These are phyloP conservation scores for Meandrina meandrites DNA, from an alignment of 92 coral and sea anemone genomes.

Conservation along the genomic window DNA sequence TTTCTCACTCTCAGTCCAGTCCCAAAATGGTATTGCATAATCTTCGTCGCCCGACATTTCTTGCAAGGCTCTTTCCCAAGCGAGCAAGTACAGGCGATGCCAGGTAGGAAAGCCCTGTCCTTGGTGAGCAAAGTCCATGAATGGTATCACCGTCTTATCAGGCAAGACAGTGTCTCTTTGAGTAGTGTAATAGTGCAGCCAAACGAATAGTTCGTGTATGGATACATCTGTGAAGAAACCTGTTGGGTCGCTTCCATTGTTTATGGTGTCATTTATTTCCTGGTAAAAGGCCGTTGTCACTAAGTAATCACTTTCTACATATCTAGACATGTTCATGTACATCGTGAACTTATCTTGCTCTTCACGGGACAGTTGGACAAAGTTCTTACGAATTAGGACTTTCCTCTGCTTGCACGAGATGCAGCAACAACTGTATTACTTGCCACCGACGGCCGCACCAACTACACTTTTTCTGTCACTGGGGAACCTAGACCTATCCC, in stretches of 20 bases:
- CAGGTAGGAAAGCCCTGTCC: slow-evolving; percentile 81
- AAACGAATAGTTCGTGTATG: not conserved
- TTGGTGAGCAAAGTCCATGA: slow-evolving; percentile 66
- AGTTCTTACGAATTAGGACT: not conserved
- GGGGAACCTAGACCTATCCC: too few species aligned
- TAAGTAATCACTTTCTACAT: not conserved
- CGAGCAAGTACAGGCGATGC: slow-evolving; percentile 73
- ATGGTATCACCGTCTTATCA: not conserved
- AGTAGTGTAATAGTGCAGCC: slow-evolving; percentile 3
- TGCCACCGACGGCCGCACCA: too few species aligned
- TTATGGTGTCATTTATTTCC: not conserved
- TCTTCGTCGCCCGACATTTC: slow-evolving; percentile 32
- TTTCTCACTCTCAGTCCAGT: slow-evolving; percentile 36
- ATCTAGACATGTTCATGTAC: slow-evolving; percentile 52
- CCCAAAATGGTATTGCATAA: slow-evolving; percentile 51
- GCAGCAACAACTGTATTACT: too few species aligned
- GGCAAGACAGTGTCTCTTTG: not conserved
- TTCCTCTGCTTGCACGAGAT: not conserved
- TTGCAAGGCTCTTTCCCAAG: slow-evolving; percentile 58
- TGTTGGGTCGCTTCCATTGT: not conserved
- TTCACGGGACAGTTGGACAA: slow-evolving; percentile 26
- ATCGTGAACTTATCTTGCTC: slow-evolving; percentile 68
- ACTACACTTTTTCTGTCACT: too few species aligned
- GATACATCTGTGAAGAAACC: not conserved
- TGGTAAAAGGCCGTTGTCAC: not conserved